Evolutionary conservation across 1,140 invertebrate genomes (phyloP), one percentile per base, ranked within the genome.

Genomic region (Drosophila gunungcola): DNA sequence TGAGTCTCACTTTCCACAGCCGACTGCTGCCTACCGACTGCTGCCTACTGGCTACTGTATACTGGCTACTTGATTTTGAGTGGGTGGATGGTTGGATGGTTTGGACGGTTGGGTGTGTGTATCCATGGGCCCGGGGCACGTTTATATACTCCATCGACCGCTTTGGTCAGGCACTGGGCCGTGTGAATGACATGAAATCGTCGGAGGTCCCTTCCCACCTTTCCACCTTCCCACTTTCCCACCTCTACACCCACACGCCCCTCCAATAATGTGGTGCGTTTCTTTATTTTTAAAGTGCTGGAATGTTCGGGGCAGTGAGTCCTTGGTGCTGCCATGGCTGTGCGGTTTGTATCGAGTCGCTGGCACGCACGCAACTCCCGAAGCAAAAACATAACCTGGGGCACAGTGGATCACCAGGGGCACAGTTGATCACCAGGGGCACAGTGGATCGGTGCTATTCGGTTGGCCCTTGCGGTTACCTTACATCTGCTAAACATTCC

Each of bases 131-230:
- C 34, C 16, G 39, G 51, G 76, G 76, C 80, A 72, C 80, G 78
- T 78, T 82, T 86, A 86, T 86, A 75, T 82, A 86, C 82, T 82
- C 78, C 78, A 78, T 49, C 57, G 36, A 53, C 34, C 52, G 53
- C 38, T 74, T 45, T 85, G 82, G 69, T 78, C 82, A 81, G 82
- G 82, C 78, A 62, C 68, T 73, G 41, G 72, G 63, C 61, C 58
- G 56, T 85, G 74, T 43, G 63, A 72, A 70, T 86, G 82, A 81
- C 82, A 72, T 78, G 82, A 53, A 63, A 57, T 69, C 62, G 34
- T 55, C 52, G 21, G 48, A 34, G 29, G 29, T 25, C 27, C 6
- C 46, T 27, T 34, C n/a, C 6, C 38, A 32, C 25, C 21, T 27
- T 25, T 12, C 39, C 46, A 13, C 29, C 29, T n/a, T 10, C n/a